phyloP scores from a whole-genome alignment of 2,113 vertebrate species.

The Glaucidium brasilianum region DNA sequence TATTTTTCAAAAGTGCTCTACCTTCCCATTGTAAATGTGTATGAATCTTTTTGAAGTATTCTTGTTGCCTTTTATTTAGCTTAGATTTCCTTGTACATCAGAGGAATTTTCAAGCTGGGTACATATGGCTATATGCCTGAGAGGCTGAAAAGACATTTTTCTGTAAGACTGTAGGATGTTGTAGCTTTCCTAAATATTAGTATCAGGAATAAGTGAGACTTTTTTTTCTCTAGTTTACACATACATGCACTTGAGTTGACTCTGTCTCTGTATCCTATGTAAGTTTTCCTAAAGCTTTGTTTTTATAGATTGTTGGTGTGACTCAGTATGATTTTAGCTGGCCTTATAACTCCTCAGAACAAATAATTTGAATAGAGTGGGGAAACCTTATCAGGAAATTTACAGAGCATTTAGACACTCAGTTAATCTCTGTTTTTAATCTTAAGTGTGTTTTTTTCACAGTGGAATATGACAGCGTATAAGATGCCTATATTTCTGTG shows the following conservation, averaged over 20 bases:
- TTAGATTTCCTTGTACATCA: background rate
- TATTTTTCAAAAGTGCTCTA: background rate
- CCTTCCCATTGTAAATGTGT: background rate
- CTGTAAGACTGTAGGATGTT: background rate
- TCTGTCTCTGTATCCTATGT: background rate
- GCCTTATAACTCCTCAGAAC: background rate
- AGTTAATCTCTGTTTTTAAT: background rate
- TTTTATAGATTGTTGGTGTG: background rate
- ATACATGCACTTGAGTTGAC: no score
- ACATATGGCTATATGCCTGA: background rate
- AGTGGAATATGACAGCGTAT: background rate
- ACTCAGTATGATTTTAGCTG: background rate
- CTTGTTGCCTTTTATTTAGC: background rate
- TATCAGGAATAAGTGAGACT: background rate
- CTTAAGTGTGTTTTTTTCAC: background rate
- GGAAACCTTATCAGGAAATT: background rate
- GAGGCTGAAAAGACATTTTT: background rate
- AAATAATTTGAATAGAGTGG: background rate
- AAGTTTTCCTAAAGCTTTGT: background rate
- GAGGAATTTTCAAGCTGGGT: background rate
- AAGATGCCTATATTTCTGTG: background rate
- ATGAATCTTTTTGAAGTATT: background rate
- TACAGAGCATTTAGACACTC: background rate
- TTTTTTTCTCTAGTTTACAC: background rate
- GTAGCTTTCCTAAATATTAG: background rate